Base-by-base conservation (phyloP, 2,113 vertebrate genomes). In the Picathartes gymnocephalus region DNA sequence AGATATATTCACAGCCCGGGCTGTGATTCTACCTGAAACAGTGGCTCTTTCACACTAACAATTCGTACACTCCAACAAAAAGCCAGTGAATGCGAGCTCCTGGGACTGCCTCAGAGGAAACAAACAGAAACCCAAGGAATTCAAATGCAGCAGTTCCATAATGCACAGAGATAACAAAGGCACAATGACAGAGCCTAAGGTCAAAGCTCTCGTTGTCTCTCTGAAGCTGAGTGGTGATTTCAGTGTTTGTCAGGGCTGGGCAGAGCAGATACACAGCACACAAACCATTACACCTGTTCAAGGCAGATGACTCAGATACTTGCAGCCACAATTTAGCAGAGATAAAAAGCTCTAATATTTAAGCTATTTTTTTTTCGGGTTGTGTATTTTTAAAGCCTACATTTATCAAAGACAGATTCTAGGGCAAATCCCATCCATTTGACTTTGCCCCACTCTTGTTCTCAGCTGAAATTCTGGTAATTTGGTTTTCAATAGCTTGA, bases 121-220 rank as follows among this genome's bases (percentile, higher is more conserved):
- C 54, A 94, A 93, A 87, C 84, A 93, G 84, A 84, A 90, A 62
- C 9, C 57, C 90, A 81, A 47, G 22, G 90, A 89, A 95, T 92
- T 57, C 8, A 96, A 92, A 89, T 47, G 74, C 87, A 81, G 88
- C 80, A n/a, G 70, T 6, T 80, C 83, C 83, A 81, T 15, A 85
- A 91, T 13, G 91, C 6, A 0, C 40, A 47, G 81, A 84, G 91
- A 94, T 88, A 94, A 90, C 82, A 90, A 81, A 94, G 76, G 81
- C 89, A 74, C 71, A 64, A 18, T 81, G 81, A 90, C 93, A 86
- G 81, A 97, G 92, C 76, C 90, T 95, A 58, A 94, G 89, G 95
- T 92, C 95, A 96, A 79, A 95, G 80, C 72, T 91, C 80, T 66
- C 48, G 1, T 77, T 68, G 86, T 81, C 28, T 57, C 79, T 58